Evolutionary conservation across 2,797 vertebrate genomes (phyloP).

Genomic region (Eurystomus glaucurus): DNA sequence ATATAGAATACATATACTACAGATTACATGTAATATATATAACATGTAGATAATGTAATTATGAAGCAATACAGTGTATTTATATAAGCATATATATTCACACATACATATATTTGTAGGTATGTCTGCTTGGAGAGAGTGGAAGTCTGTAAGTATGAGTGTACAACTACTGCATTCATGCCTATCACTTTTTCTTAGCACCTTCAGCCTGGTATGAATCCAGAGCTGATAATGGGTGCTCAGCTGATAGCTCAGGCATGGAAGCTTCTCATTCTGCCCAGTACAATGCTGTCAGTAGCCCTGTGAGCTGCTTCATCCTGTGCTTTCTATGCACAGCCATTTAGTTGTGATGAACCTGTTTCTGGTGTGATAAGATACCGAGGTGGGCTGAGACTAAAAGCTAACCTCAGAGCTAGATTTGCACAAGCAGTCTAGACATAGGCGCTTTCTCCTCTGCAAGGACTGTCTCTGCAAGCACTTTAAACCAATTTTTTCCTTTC

Average conservation of each 20-base stretch:
- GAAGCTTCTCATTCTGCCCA: neutral
- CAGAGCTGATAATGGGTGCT: neutral
- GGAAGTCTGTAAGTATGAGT: neutral
- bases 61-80: neutral
- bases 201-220: neutral
- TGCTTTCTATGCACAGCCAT: neutral
- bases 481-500: neutral
- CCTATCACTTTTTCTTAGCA: neutral
- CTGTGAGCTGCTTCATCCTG: neutral
- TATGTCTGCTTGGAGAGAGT: neutral
- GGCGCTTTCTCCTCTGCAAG: neutral
- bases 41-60: neutral
- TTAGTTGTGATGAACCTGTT: neutral
- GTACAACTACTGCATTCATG: neutral
- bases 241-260: neutral
- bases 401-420: neutral
- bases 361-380: neutral
- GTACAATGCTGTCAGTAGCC: neutral
- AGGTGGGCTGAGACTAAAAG: neutral
- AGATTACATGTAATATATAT: neutral
- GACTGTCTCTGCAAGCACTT: neutral
- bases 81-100: neutral
- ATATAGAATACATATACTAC: neutral
- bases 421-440: neutral
- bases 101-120: neutral